Base-by-base conservation (phyloP, 2,888 invertebrate species). In the Saturnia japonica region DNA sequence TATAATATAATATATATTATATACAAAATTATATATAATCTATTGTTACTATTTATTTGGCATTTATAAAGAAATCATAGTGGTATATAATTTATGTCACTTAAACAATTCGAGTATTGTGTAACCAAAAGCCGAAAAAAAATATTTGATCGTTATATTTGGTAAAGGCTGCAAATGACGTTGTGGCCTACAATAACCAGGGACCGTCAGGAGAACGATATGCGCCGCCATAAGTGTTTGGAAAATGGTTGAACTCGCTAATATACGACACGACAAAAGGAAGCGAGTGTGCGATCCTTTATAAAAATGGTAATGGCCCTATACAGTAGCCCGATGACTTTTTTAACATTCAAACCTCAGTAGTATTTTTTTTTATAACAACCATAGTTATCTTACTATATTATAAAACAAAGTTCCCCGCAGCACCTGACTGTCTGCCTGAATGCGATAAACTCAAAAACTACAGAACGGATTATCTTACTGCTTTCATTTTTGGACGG, bases 231-330 rank as follows among this genome's bases (percentile, higher is more conserved):
- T 64, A 60, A 64, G 64, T 64, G 64, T 64, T 64, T 40, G 64
- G n/a, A 64, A 64, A 64, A 64, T 64, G 64, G 64, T 11, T 7
- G 64, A 64, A n/a, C 64, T 40, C 64, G 16, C 64, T 64, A 64
- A 64, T 64, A 64, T 64, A 64, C 40, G 40, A 40, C n/a, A 64
- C 64, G 64, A 40, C n/a, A 64, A 64, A 64, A 40, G 40, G 40
- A 64, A 64, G 40, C 64, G 40, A 40, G 9, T 11, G n/a, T n/a
- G 40, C 64, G 64, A 40, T 9, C 40, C 64, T 64, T 64, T 64
- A 64, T 40, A 22, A 64, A 40, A 64, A 64, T n/a, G 64, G 40
- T 64, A 64, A 64, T 64, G 40, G 40, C 14, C 40, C 40, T 16
- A 19, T 40, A 34, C n/a, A 25, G 64, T 60, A n/a, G 40, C 40